Evolutionary conservation across 2,888 invertebrate species (phyloP).

Genomic region (Mantis religiosa): DNA sequence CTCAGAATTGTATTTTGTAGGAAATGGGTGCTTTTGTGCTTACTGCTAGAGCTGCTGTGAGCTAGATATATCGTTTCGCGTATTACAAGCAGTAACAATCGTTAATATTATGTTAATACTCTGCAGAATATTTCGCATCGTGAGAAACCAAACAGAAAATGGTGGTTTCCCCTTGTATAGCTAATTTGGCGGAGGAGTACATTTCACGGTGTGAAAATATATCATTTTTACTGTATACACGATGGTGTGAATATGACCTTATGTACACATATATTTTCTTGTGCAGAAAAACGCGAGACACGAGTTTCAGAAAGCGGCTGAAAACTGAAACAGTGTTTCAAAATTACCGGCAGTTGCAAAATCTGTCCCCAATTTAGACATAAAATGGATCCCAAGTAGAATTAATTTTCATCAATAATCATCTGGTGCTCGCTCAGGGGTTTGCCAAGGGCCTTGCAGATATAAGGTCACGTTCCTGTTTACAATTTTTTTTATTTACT

Average conservation of each 20-base stretch:
- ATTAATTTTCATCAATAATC: conserved; percentile 19
- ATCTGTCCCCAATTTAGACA: conserved; percentile 3
- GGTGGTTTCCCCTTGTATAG: background rate
- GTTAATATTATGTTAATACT: background rate
- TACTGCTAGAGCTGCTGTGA: background rate
- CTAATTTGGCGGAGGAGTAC: background rate
- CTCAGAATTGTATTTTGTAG: background rate
- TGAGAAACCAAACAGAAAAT: background rate
- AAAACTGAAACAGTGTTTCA: background rate
- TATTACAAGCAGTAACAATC: background rate
- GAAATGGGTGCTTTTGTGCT: background rate
- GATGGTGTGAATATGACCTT: background rate
- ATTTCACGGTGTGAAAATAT: background rate
- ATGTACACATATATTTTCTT: background rate
- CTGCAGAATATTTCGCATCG: background rate
- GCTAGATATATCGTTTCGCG: background rate
- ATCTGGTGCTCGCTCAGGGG: conserved; percentile 17
- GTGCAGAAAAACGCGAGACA: background rate
- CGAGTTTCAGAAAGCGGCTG: background rate
- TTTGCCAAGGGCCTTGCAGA: conserved; percentile 16
- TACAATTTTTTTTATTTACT: conserved; percentile 11
- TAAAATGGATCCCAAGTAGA: conserved; percentile 14
- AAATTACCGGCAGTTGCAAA: background rate
- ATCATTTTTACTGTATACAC: background rate
- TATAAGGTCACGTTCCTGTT: conserved; percentile 18